Conservation (phyloP, 2,113 vertebrate species). For the Tautogolabrus adspersus region DNA sequence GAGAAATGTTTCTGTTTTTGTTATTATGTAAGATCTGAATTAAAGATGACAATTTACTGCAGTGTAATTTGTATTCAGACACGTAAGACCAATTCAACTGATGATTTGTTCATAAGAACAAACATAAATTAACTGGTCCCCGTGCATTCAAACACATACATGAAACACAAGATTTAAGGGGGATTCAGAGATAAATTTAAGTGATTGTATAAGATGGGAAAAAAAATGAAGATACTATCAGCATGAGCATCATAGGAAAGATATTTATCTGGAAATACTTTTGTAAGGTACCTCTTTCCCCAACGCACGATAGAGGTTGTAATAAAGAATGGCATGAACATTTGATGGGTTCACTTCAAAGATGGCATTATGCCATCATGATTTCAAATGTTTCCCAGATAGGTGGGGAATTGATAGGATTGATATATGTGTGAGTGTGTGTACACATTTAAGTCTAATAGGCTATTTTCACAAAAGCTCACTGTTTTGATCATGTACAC, state of each 20-base stretch:
- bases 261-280: constrained; percentile 15
- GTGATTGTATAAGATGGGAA: too few species aligned
- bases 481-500: neutral
- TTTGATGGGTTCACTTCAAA: constrained; percentile 45
- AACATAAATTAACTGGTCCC: neutral
- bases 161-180: neutral
- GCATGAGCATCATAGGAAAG: too few species aligned
- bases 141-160: neutral
- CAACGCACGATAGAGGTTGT: constrained; percentile 13
- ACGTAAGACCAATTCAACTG: neutral
- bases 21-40: too few species aligned
- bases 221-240: too few species aligned
- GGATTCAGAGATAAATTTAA: neutral
- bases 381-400: constrained; percentile 35
- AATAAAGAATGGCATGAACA: constrained; percentile 48
- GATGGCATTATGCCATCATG: constrained; percentile 33
- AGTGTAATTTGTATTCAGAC: neutral
- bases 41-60: too few species aligned
- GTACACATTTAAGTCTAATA: neutral
- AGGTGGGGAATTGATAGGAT: neutral
- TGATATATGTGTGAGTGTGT: neutral
- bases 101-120: neutral
- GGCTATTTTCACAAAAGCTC: neutral
- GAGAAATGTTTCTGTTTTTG: too few species aligned
- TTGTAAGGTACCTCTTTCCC: neutral